A percentile compares a stretch with the other conserved stretches of the same genome.
Conservation (phyloP, 92 coral and sea anemone species). For the Anthopleura xanthogrammica region DNA sequence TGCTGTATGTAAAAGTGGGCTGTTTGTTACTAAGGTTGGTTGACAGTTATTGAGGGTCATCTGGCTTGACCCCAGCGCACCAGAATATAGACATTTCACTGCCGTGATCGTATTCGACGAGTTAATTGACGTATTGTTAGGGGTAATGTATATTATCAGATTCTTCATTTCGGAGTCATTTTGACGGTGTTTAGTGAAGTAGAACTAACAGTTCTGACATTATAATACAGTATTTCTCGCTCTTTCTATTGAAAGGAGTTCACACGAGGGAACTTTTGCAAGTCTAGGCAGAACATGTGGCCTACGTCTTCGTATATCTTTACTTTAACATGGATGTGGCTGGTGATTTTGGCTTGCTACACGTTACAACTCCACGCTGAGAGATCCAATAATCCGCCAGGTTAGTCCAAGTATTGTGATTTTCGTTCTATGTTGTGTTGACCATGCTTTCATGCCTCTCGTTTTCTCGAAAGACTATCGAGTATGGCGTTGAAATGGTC, state of each 20-base stretch:
- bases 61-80: not conserved
- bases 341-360: slow-evolving; percentile 6
- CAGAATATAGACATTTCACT: not conserved
- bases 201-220: not conserved
- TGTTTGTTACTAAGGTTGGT: not conserved
- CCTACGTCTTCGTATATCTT: not conserved
- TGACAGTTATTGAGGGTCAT: not conserved
- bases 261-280: not conserved
- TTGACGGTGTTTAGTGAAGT: slow-evolving; percentile 3
- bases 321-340: not conserved
- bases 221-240: not conserved
- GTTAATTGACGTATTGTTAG: slow-evolving; percentile 1
- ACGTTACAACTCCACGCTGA: slow-evolving; percentile 4
- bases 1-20: no score
- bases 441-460: no score
- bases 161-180: not conserved
- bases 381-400: not conserved
- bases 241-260: not conserved
- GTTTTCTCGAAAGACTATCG: no score
- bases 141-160: not conserved
- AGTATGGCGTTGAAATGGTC: no score
- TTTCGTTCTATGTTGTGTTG: not conserved
- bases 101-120: not conserved
- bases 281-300: not conserved
- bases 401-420: not conserved